Conservation (phyloP, 2,113 vertebrate genomes). For the Petrocephalus zakoni region DNA sequence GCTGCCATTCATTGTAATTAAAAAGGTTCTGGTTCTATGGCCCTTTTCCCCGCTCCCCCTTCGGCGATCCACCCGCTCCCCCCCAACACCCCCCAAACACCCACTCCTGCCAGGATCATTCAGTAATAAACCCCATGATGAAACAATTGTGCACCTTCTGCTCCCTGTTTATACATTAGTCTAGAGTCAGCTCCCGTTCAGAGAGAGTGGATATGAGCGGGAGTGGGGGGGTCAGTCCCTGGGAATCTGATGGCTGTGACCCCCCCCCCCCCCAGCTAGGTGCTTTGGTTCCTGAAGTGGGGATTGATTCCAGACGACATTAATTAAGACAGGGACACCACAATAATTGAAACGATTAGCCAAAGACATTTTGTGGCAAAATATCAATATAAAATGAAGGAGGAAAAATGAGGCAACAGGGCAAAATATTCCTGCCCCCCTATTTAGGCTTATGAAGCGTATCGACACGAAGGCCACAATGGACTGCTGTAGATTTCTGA, state of each 20-base stretch:
- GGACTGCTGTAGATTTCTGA: background rate
- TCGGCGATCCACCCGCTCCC: too few relatives aligned
- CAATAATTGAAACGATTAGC: background rate
- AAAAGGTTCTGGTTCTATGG: background rate
- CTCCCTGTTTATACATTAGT: background rate
- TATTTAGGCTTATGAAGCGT: background rate
- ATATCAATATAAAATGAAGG: background rate
- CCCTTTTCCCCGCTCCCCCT: background rate
- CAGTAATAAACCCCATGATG: background rate
- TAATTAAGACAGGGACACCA: background rate
- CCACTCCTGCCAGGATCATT: background rate
- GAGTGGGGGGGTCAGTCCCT: background rate
- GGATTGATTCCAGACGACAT: slow-evolving; percentile 14
- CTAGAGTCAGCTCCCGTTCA: background rate
- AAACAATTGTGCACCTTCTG: background rate
- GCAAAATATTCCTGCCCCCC: background rate
- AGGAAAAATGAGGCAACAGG: background rate
- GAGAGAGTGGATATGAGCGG: background rate
- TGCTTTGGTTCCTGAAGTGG: too few relatives aligned
- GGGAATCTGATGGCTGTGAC: background rate
- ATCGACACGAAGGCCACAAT: background rate
- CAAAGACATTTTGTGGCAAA: background rate
- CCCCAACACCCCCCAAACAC: background rate
- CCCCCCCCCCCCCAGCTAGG: background rate
- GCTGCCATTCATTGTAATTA: background rate